Evolutionary conservation across 2,113 vertebrate genomes (phyloP).

Genomic region (Maccullochella peelii): DNA sequence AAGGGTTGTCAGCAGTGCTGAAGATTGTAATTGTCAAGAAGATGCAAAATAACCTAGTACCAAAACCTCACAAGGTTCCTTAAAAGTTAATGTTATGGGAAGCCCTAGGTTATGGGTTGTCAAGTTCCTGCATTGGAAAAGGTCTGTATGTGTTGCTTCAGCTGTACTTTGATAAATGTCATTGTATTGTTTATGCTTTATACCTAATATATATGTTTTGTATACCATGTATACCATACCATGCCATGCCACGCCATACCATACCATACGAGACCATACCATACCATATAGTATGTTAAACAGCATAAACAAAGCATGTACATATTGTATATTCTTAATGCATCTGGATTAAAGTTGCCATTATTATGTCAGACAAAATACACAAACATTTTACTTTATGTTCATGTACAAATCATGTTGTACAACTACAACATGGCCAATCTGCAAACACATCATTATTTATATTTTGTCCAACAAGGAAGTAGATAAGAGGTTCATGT

Average conservation of each 20-base stretch:
- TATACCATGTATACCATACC: background rate
- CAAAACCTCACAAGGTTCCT: conserved; percentile 4
- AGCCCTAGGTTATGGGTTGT: no score
- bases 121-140: no score
- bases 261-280: no score
- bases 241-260: no score
- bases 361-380: background rate
- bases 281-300: background rate
- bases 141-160: no score
- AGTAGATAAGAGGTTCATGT: background rate
- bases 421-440: background rate
- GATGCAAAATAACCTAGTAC: background rate
- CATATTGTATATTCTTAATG: background rate
- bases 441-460: background rate
- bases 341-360: background rate
- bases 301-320: background rate
- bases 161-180: no score
- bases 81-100: background rate
- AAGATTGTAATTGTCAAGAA: conserved; percentile 32
- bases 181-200: no score
- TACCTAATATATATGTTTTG: background rate
- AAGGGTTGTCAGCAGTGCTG: conserved; percentile 9
- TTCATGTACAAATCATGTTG: background rate
- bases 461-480: background rate
- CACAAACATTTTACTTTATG: background rate